These are phyloP conservation scores for Xyrichtys novacula DNA, from an alignment of 2,797 vertebrate species.

Conservation along the genomic window DNA sequence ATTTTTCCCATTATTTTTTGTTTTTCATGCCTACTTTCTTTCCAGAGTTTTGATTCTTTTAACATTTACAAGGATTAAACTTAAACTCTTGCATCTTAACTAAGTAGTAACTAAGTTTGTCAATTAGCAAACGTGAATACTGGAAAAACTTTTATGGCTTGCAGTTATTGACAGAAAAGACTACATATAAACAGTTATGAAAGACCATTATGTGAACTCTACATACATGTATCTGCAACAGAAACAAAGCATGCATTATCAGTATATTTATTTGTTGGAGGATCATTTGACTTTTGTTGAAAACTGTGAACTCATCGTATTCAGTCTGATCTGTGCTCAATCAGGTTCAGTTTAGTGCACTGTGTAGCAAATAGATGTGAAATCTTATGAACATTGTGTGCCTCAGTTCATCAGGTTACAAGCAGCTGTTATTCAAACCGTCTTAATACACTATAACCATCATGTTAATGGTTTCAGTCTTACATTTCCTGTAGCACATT, in stretches of 20 bases:
- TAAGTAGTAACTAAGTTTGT: background rate
- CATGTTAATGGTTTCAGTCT: slow-evolving; percentile 56
- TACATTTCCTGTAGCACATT: slow-evolving; percentile 45
- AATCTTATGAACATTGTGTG: slow-evolving; percentile 53
- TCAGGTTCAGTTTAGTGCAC: slow-evolving; percentile 31
- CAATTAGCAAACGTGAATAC: background rate
- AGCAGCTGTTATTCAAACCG: slow-evolving; percentile 54
- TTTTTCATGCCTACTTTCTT: slow-evolving; percentile 1
- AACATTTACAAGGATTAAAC: slow-evolving; percentile 10
- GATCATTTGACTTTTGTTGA: slow-evolving; percentile 10
- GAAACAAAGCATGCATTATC: slow-evolving; percentile 42
- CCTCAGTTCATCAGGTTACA: slow-evolving; percentile 55
- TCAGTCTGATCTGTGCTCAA: slow-evolving; percentile 38
- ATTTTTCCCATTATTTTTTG: too few relatives aligned
- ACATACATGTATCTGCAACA: slow-evolving; percentile 13
- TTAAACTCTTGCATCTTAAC: background rate
- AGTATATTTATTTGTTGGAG: slow-evolving; percentile 18
- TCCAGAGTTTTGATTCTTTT: slow-evolving; percentile 6
- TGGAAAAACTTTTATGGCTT: background rate
- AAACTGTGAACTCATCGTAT: slow-evolving; percentile 48
- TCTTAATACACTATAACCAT: slow-evolving; percentile 41
- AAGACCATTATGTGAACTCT: slow-evolving; percentile 22
- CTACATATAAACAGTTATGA: slow-evolving; percentile 12
- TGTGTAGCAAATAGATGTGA: slow-evolving; percentile 49
- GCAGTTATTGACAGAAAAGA: background rate